Conservation (phyloP, 2,113 vertebrate species). For the Nansenia antarctica region DNA sequence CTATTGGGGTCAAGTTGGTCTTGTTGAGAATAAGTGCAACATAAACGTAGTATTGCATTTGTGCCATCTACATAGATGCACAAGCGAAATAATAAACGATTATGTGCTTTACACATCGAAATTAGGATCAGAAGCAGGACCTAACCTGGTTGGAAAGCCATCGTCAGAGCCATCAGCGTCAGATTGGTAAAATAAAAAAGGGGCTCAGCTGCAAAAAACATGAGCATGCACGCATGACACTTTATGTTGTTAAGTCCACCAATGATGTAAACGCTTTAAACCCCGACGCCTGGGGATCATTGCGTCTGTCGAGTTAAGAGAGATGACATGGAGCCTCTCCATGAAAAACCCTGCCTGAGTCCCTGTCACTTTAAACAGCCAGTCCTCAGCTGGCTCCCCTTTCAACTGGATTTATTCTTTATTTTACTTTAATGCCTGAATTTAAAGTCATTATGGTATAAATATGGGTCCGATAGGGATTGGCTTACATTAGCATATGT, state of each 20-base stretch:
- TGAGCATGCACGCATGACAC: neutral
- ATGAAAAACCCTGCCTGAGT: slow-evolving; percentile 12
- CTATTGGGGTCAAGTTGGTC: too few species aligned
- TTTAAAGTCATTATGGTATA: slow-evolving; percentile 53
- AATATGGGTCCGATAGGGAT: slow-evolving; percentile 41
- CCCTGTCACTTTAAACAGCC: slow-evolving; percentile 15
- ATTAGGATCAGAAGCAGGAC: neutral
- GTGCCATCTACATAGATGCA: neutral
- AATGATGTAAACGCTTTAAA: slow-evolving; percentile 14
- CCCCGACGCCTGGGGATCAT: slow-evolving; percentile 11
- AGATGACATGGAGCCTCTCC: slow-evolving; percentile 9
- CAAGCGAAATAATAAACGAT: neutral
- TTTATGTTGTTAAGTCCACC: slow-evolving; percentile 25
- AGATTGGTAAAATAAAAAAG: neutral
- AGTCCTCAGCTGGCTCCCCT: slow-evolving; percentile 34
- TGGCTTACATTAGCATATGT: slow-evolving; percentile 54
- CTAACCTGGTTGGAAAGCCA: neutral
- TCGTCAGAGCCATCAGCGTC: neutral
- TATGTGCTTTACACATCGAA: neutral
- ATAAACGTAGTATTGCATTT: neutral
- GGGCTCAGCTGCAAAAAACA: neutral
- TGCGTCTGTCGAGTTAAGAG: slow-evolving; percentile 17
- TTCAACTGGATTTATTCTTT: slow-evolving; percentile 37
- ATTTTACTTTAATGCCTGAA: slow-evolving; percentile 43
- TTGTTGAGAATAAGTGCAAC: too few species aligned